Conservation (phyloP, 92 coral and sea anemone species). For the Isaurus tuberculatus region DNA sequence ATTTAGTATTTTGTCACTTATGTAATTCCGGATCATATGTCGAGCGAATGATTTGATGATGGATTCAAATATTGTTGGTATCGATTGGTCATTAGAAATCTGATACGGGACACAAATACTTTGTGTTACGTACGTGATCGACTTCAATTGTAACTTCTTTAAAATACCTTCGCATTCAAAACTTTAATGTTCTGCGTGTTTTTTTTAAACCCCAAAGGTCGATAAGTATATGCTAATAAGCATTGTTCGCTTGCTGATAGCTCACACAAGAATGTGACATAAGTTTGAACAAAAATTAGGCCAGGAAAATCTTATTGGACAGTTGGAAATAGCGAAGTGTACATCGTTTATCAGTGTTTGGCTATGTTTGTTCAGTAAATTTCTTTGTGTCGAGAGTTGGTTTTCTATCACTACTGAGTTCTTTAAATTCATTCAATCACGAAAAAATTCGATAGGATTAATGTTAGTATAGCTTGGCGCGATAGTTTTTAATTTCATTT, state of each 20-base stretch:
- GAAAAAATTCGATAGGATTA: constrained; percentile 27
- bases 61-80: neutral
- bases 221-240: constrained; percentile 60
- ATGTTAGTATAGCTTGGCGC: neutral
- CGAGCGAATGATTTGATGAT: neutral
- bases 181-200: neutral
- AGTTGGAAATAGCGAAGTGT: constrained; percentile 32
- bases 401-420: neutral
- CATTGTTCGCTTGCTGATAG: constrained; percentile 50
- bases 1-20: constrained; percentile 12
- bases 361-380: constrained; percentile 59
- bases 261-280: constrained; percentile 77
- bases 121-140: neutral
- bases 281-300: constrained; percentile 67
- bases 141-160: neutral
- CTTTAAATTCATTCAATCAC: constrained; percentile 1
- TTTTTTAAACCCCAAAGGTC: neutral
- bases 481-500: constrained; percentile 1
- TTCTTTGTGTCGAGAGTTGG: constrained; percentile 45
- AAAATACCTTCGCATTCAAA: neutral
- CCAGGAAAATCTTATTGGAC: constrained; percentile 71
- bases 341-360: constrained; percentile 54
- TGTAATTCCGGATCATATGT: constrained; percentile 26
- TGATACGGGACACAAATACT: constrained; percentile 1
- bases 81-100: constrained; percentile 1